Evolutionary conservation across 2,888 invertebrate genomes (phyloP).

Genomic region (Stenotaenia linearis): DNA sequence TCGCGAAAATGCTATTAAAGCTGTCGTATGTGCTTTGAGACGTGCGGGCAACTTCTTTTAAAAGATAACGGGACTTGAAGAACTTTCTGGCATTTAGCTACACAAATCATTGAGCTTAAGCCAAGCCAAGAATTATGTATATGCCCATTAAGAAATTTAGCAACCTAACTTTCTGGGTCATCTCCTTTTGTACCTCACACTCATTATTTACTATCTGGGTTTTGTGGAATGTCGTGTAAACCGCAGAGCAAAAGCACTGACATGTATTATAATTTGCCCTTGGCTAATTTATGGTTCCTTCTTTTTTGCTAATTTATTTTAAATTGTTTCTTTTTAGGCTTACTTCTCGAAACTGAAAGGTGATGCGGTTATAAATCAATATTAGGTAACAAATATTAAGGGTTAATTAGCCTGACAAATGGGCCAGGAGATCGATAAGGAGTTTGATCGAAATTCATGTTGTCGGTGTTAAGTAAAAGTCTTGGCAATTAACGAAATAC

Average conservation of each 20-base stretch:
- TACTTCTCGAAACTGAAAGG: neutral
- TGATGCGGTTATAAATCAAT: neutral
- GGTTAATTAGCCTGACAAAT: neutral
- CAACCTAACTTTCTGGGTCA: neutral
- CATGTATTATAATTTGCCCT: constrained; percentile 20
- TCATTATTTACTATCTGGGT: neutral
- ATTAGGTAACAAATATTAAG: neutral
- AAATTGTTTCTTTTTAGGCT: neutral
- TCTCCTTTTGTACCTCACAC: constrained; percentile 3
- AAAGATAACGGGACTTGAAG: neutral
- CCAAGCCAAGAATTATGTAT: neutral
- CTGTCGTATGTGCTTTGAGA: neutral
- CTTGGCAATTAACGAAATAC: neutral
- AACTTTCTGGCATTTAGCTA: neutral
- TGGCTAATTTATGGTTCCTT: neutral
- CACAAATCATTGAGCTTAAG: neutral
- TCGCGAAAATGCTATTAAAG: neutral
- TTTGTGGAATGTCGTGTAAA: neutral
- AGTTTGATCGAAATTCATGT: neutral
- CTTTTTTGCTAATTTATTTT: neutral
- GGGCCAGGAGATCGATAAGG: neutral
- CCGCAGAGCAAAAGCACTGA: neutral
- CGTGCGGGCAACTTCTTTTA: neutral
- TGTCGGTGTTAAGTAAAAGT: neutral
- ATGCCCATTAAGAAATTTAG: constrained; percentile 14